phyloP scores from a whole-genome alignment of 92 coral and sea anemone species.

The Palythoa grandis region DNA sequence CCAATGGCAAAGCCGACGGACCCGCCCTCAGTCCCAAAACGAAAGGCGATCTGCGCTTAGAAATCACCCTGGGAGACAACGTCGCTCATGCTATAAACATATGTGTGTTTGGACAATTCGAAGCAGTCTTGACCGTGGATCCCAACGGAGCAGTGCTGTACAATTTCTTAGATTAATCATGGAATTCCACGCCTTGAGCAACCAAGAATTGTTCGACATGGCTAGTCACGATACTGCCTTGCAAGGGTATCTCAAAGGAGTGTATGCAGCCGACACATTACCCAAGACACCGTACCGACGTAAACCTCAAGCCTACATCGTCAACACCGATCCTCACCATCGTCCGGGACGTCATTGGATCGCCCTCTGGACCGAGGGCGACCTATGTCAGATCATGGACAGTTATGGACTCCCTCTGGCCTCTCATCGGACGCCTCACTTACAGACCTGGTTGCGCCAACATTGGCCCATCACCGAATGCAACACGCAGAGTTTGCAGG shows the following conservation, averaged over 20 bases:
- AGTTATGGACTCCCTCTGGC: constrained; percentile 5
- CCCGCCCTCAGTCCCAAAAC: constrained; percentile 13
- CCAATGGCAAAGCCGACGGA: constrained; percentile 35
- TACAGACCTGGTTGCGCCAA: background rate
- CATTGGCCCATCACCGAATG: background rate
- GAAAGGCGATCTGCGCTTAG: background rate
- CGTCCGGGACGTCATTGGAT: constrained; percentile 22
- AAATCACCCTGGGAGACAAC: background rate
- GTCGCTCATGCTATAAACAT: background rate
- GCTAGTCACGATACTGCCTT: background rate
- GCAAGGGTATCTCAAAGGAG: background rate
- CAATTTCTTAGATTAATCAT: constrained; percentile 14
- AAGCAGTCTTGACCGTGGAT: constrained; percentile 6
- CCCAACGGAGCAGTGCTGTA: background rate
- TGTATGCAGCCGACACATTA: constrained; percentile 8
- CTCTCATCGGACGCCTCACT: background rate
- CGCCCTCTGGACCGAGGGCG: background rate
- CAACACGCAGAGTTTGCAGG: background rate
- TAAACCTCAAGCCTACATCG: background rate
- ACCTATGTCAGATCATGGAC: background rate
- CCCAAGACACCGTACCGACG: constrained; percentile 4
- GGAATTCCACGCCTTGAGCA: constrained; percentile 17
- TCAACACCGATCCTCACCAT: constrained; percentile 18
- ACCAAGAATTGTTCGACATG: background rate
- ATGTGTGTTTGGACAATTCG: background rate